A percentile compares a stretch with the other conserved stretches of the same genome.
Evolutionary conservation across 2,888 invertebrate species (phyloP).

Genomic region (Liopterus haemorrhoidalis): DNA sequence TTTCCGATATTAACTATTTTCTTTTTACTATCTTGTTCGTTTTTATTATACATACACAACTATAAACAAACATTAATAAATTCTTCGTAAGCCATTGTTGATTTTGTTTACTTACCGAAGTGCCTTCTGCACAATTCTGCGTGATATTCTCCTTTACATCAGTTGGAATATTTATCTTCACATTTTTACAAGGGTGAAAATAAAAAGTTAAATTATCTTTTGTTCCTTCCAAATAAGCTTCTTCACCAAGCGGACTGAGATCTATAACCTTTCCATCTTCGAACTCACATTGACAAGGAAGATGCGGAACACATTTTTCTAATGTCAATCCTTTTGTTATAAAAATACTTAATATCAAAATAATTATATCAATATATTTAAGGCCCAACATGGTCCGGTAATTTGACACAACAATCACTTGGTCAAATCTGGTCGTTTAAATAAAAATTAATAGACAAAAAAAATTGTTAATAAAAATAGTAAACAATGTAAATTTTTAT

Average conservation of each 20-base stretch:
- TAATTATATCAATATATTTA: constrained; percentile 1
- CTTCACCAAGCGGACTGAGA: constrained; percentile 30
- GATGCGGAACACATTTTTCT: constrained; percentile 32
- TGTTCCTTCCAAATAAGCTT: constrained; percentile 30
- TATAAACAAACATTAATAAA: constrained; percentile 26
- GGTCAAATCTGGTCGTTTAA: too few relatives aligned
- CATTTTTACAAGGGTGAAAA: constrained; percentile 43
- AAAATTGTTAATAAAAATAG: too few relatives aligned
- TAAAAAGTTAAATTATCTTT: constrained; percentile 34
- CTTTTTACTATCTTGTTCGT: too few relatives aligned
- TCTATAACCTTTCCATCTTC: constrained; percentile 39
- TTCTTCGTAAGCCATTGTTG: constrained; percentile 8
- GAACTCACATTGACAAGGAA: constrained; percentile 39
- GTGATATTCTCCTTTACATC: constrained; percentile 8
- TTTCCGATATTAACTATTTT: too few relatives aligned
- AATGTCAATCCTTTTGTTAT: too few relatives aligned
- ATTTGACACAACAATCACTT: too few relatives aligned
- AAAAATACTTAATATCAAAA: constrained; percentile 1
- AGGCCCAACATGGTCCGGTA: not conserved
- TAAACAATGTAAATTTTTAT: too few relatives aligned
- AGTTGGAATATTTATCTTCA: too few relatives aligned
- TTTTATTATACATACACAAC: constrained; percentile 30
- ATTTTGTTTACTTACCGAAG: constrained; percentile 27
- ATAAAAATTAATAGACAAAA: too few relatives aligned
- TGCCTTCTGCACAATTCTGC: constrained; percentile 21